Percentiles rank a stretch among this genome's conserved stretches.
Evolutionary conservation across 2,888 invertebrate genomes (phyloP).

Genomic region (Achlya flavicornis): DNA sequence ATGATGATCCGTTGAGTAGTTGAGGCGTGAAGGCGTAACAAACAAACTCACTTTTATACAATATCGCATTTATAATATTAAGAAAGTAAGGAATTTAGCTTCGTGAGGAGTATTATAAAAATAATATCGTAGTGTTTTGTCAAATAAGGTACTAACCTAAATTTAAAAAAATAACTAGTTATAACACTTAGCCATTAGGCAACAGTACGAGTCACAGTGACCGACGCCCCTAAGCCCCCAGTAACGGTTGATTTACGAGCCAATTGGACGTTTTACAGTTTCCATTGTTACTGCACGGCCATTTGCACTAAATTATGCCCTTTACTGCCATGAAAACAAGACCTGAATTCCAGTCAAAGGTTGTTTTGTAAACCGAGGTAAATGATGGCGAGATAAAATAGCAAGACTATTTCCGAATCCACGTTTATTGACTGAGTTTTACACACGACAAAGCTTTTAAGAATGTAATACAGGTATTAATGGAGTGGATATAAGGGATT

Average conservation of each 20-base stretch:
- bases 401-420: slow-evolving; percentile 24
- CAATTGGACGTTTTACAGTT: slow-evolving; percentile 23
- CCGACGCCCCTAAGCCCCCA: not conserved
- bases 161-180: not conserved
- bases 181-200: not conserved
- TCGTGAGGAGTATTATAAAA: too few species aligned
- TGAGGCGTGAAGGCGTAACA: too few species aligned
- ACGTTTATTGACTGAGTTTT: slow-evolving; percentile 2
- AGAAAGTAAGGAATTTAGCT: too few species aligned
- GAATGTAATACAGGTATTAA: not conserved
- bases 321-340: slow-evolving; percentile 34
- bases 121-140: too few species aligned
- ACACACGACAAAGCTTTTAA: not conserved
- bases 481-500: not conserved
- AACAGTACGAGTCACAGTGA: not conserved
- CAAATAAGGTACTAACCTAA: too few species aligned
- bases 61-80: too few species aligned
- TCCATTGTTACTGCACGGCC: slow-evolving; percentile 15
- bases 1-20: too few species aligned
- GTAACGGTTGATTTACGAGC: slow-evolving; percentile 26
- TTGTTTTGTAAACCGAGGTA: slow-evolving; percentile 28
- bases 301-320: slow-evolving; percentile 32
- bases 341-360: slow-evolving; percentile 24
- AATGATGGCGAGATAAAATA: slow-evolving; percentile 11
- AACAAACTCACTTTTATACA: too few species aligned